Evolutionary conservation across 35 echinoderm and acorn worm genomes (phyloP), one percentile per base, ranked within the genome.

Genomic region (Chiridota heheva): DNA sequence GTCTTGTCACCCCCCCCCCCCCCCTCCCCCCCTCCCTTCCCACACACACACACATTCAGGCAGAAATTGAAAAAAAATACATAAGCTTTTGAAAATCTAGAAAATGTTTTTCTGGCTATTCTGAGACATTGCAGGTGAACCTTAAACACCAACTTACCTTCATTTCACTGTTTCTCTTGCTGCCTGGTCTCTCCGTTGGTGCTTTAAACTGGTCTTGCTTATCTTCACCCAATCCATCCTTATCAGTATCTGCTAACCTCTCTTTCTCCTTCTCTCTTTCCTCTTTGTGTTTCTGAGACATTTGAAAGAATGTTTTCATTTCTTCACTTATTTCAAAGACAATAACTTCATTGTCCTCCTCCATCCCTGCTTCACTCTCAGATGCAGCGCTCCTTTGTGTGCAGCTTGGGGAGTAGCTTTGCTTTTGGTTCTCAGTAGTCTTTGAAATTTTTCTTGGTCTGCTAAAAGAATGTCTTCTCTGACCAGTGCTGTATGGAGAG

Each of bases 321-420:
- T 93, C 90, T 30, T 93, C 84, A 59, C 90, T 93, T 12, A 93
- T 64, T 44, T 93, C 90, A 58, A 93, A 40, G 35, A 82, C 90
- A 69, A 83, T 40, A 3, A 41, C 5, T 34, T 34, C 33, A 69
- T 40, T 36, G 7, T n/a, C 31, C 20, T 38, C 44, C 13, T 37
- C 49, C 20, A 20, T 55, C 25, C 30, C 53, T 8, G 16, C 31
- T 1, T 34, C 24, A 5, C 40, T 29, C 69, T 44, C 38, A 44
- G 41, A n/a, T 1, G 22, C n/a, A n/a, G n/a, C n/a, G 4, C 5
- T 20, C 5, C 33, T 5, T 18, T 36, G 24, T 36, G 24, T 2
- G 4, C 16, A 36, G 2, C 30, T 1, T 69, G 8, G n/a, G 27
- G 31, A 8, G 24, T 15, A 5, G 20, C 24, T 12, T 36, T 34